A percentile compares a stretch with the other conserved stretches of the same genome.
These are phyloP conservation scores for Crambe crambe DNA, from an alignment of 37 sponge, comb jelly and placozoan genomes.

Conservation along the genomic window DNA sequence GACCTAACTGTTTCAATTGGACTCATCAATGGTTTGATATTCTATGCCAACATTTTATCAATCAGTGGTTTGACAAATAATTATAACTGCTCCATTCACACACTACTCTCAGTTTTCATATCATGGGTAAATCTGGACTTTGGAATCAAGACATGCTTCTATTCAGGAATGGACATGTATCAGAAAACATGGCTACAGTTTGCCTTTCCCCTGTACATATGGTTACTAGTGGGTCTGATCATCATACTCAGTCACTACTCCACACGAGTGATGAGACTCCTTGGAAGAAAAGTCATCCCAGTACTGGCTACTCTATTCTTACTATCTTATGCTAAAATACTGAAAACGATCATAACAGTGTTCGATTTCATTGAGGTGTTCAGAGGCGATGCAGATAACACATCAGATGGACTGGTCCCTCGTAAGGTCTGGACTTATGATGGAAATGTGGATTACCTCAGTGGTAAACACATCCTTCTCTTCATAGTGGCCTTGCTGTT, in stretches of 20 bases:
- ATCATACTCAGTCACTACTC: not conserved
- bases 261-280: not conserved
- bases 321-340: slow-evolving; percentile 6
- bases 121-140: slow-evolving; percentile 40
- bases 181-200: slow-evolving; percentile 41
- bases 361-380: not conserved
- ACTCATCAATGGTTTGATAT: slow-evolving; percentile 1
- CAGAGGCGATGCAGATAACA: not conserved
- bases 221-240: not conserved
- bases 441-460: slow-evolving; percentile 15
- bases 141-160: slow-evolving; percentile 34
- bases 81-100: not conserved
- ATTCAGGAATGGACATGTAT: slow-evolving; percentile 10
- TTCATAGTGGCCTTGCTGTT: not conserved
- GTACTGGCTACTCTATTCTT: slow-evolving; percentile 14
- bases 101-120: slow-evolving; percentile 10
- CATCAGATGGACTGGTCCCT: not conserved
- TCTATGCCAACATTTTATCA: slow-evolving; percentile 15
- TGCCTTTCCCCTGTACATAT: slow-evolving; percentile 18
- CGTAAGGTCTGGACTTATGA: slow-evolving; percentile 17
- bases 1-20: slow-evolving; percentile 5
- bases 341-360: slow-evolving; percentile 1
- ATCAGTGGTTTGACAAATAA: not conserved
- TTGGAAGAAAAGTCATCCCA: not conserved
- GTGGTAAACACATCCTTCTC: not conserved